Conservation (phyloP, 2,888 invertebrate genomes). For the Ectemnius lituratus region DNA sequence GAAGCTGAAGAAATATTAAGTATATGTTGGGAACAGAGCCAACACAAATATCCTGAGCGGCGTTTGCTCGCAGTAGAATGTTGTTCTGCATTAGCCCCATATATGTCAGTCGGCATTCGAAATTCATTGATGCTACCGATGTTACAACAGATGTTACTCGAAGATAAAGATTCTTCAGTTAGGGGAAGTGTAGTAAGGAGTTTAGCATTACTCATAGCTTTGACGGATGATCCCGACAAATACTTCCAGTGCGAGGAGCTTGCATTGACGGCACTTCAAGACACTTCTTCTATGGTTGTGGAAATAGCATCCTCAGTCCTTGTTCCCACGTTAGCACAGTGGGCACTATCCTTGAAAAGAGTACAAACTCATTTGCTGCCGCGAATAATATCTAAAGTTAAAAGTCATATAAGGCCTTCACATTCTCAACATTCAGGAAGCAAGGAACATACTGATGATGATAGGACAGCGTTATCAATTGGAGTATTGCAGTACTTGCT, state of each 20-base stretch:
- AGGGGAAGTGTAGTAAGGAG: constrained; percentile 82
- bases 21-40: constrained; percentile 86
- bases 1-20: constrained; percentile 85
- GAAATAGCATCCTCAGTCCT: constrained; percentile 80
- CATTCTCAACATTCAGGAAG: constrained; percentile 64
- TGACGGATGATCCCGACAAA: constrained; percentile 84
- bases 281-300: constrained; percentile 80
- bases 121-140: constrained; percentile 85
- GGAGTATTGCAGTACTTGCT: constrained; percentile 68
- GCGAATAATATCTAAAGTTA: constrained; percentile 69
- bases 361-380: constrained; percentile 80
- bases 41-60: constrained; percentile 83
- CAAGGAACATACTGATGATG: constrained; percentile 67
- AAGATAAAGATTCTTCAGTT: constrained; percentile 83
- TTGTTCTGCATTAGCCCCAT: constrained; percentile 83
- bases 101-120: constrained; percentile 82
- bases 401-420: constrained; percentile 65
- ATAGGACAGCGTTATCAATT: constrained; percentile 66
- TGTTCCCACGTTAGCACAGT: constrained; percentile 83
- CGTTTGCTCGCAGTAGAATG: constrained; percentile 85
- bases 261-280: constrained; percentile 81
- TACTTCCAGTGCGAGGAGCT: constrained; percentile 82
- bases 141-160: constrained; percentile 84
- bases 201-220: constrained; percentile 81
- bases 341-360: constrained; percentile 81